These are phyloP conservation scores for Melanotus villosus DNA, from an alignment of 2,888 invertebrate species.

Conservation along the genomic window DNA sequence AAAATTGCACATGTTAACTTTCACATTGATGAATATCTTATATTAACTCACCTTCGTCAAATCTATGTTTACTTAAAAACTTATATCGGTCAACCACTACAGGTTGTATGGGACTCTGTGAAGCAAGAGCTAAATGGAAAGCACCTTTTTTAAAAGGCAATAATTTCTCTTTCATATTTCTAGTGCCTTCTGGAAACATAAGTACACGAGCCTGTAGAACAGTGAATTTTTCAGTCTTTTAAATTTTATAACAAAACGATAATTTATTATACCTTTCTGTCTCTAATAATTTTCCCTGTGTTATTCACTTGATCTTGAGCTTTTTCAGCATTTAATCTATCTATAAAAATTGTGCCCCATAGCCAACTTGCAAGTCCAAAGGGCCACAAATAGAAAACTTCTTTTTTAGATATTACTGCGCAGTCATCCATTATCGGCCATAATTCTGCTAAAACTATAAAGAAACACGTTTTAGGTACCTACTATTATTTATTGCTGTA, in stretches of 20 bases:
- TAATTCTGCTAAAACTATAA: constrained; percentile 78
- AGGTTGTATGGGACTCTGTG: constrained; percentile 89
- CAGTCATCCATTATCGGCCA: constrained; percentile 88
- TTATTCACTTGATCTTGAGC: constrained; percentile 82
- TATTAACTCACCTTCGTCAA: constrained; percentile 78
- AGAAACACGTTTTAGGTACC: no score
- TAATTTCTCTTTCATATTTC: constrained; percentile 82
- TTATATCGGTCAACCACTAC: constrained; percentile 90
- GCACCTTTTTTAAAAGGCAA: constrained; percentile 96
- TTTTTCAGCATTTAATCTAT: constrained; percentile 80
- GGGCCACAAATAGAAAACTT: constrained; percentile 85
- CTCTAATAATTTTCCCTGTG: constrained; percentile 77
- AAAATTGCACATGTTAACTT: constrained; percentile 35
- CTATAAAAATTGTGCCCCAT: constrained; percentile 92
- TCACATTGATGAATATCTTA: background rate
- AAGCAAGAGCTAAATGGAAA: constrained; percentile 91
- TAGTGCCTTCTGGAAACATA: constrained; percentile 95
- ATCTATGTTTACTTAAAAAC: constrained; percentile 73
- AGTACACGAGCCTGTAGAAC: constrained; percentile 73
- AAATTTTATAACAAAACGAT: background rate
- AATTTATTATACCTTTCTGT: constrained; percentile 72
- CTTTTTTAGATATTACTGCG: constrained; percentile 88
- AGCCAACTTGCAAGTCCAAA: constrained; percentile 90
- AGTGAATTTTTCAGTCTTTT: background rate
- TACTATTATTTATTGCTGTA: no score